Evolutionary conservation across 2,888 invertebrate genomes (phyloP).

Genomic region (Periphyllus acericola): DNA sequence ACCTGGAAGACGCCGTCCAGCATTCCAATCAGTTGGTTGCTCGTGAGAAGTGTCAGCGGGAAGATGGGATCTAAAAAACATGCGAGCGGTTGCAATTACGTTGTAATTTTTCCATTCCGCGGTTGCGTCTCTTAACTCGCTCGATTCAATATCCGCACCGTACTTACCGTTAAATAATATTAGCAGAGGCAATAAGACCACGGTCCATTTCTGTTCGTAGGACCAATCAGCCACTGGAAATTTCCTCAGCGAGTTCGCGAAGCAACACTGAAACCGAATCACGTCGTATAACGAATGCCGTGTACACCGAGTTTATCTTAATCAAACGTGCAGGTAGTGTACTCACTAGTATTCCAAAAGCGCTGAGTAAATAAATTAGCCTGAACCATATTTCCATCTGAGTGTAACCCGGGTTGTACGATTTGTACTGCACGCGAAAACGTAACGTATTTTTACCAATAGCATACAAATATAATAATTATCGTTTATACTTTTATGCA

Average conservation of each 20-base stretch:
- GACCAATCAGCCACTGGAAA: slow-evolving; percentile 94
- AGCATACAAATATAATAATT: background rate
- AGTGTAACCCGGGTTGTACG: slow-evolving; percentile 94
- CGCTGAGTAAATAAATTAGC: slow-evolving; percentile 88
- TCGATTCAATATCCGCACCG: background rate
- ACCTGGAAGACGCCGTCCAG: slow-evolving; percentile 90
- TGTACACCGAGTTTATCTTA: too few species aligned
- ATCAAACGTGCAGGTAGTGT: background rate
- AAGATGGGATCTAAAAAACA: slow-evolving; percentile 86
- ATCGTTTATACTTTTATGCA: too few species aligned
- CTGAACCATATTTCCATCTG: slow-evolving; percentile 98
- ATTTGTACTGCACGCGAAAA: slow-evolving; percentile 83
- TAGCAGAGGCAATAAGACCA: slow-evolving; percentile 84
- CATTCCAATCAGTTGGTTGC: slow-evolving; percentile 92
- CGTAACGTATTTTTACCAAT: background rate
- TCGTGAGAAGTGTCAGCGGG: slow-evolving; percentile 87
- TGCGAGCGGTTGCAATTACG: background rate
- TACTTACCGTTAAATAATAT: slow-evolving; percentile 90
- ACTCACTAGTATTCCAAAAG: slow-evolving; percentile 88
- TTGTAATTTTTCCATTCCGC: background rate
- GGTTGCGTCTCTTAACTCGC: background rate
- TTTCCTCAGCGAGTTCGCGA: slow-evolving; percentile 86
- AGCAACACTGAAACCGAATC: slow-evolving; percentile 82
- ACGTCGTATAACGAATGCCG: background rate
- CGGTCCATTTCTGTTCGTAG: slow-evolving; percentile 97